Base-by-base conservation (phyloP, 2,113 vertebrate genomes). In the Burhinus bistriatus region DNA sequence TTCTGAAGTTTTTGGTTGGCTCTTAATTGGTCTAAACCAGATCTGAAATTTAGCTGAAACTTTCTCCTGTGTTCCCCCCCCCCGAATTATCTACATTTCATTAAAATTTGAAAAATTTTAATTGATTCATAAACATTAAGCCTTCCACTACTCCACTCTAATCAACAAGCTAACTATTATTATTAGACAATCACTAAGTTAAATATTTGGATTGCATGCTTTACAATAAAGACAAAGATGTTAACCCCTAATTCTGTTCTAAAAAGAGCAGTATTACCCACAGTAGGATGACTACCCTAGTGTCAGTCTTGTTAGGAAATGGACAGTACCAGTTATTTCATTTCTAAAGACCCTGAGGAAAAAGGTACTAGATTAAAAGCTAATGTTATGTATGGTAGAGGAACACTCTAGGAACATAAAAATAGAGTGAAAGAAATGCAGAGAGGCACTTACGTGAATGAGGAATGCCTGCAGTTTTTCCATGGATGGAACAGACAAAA, bases 401-500 rank as follows among this genome's bases (percentile, higher is more conserved):
- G 66, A 94, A 77, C 57, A 45, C 93, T 96, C 96, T 86, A 92
- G 78, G 79, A 72, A 92, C 71, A 87, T 30, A 54, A 59, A 90
- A 38, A 92, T 78, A 97, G 92, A 97, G 90, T 77, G 91, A 93
- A 90, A 94, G 90, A 97, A 97, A 97, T 83, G 96, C 93, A 97
- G 98, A 94, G 91, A 98, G 97, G 97, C 98, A 99, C 99, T 99
- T 99, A 99, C 99, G 99, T 99, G 99, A 98, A 91, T 98, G 98
- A 98, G 98, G 98, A 98, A 97, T 98, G 97, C 95, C 99, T 99
- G 99, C 98, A 87, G 92, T 97, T 98, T 97, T 98, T 98, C 99
- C 98, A 98, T 95, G 98, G 99, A 98, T 99, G 93, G 98, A 97
- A 98, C 95, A 98, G 98, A 98, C 93, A 96, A 97, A 98, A 98